Evolutionary conservation across 2,113 vertebrate species (phyloP).

Genomic region (Tupaia chinensis): DNA sequence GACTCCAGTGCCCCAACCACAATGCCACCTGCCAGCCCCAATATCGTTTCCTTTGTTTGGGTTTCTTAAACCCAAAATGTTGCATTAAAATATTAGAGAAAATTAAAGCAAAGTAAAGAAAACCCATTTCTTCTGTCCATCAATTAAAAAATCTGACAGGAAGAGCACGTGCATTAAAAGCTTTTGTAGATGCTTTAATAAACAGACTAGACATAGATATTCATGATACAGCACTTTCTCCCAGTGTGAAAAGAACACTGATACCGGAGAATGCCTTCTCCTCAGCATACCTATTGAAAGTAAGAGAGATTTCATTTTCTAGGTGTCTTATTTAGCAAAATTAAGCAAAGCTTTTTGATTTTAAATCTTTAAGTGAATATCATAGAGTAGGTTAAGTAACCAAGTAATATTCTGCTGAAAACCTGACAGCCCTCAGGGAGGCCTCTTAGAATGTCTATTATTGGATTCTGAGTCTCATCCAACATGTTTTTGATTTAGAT

Average conservation of each 20-base stretch:
- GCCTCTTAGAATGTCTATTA: neutral
- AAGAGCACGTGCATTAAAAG: neutral
- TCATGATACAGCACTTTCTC: neutral
- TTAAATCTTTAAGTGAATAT: conserved; percentile 34
- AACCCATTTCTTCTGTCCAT: neutral
- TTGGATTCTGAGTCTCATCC: neutral
- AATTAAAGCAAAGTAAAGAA: neutral
- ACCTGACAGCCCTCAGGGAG: neutral
- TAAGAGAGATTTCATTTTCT: conserved; percentile 30
- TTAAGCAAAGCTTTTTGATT: conserved; percentile 31
- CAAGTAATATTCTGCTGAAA: conserved; percentile 55
- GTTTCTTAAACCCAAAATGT: neutral
- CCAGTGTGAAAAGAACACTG: neutral
- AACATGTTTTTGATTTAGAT: conserved; percentile 34
- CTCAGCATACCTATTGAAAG: neutral
- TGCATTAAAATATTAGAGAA: neutral
- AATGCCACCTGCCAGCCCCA: no score
- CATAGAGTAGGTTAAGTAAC: conserved; percentile 49
- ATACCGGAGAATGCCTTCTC: neutral
- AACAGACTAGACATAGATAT: neutral
- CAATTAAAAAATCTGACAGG: neutral
- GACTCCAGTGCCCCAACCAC: no score
- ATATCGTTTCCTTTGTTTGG: neutral
- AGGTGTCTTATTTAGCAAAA: conserved; percentile 13
- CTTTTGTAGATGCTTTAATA: neutral